phyloP scores from a whole-genome alignment of 2,888 invertebrate species.

The Drosophila aldrichi region DNA sequence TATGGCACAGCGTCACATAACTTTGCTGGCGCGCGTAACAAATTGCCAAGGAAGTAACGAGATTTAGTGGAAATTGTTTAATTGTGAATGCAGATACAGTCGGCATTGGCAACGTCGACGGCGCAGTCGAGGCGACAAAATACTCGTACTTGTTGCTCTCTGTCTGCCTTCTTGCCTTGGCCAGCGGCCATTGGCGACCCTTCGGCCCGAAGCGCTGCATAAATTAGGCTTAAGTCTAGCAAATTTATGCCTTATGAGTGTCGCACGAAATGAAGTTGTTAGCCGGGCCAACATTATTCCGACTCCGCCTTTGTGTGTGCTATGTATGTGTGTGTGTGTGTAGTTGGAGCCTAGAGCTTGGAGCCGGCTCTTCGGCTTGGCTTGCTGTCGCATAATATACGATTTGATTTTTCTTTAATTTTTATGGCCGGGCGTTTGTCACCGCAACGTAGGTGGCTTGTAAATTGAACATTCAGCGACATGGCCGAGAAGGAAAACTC shows the following conservation, averaged over 20 bases:
- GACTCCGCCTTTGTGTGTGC: slow-evolving; percentile 56
- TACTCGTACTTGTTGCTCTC: slow-evolving; percentile 74
- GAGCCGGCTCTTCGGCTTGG: slow-evolving; percentile 12
- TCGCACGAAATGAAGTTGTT: slow-evolving; percentile 85
- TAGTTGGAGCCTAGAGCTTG: slow-evolving; percentile 3
- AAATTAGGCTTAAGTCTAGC: slow-evolving; percentile 84
- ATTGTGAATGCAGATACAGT: slow-evolving; percentile 83
- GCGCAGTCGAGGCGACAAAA: slow-evolving; percentile 59
- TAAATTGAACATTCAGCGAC: slow-evolving; percentile 65
- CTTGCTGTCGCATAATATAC: slow-evolving; percentile 62
- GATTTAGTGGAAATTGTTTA: slow-evolving; percentile 85
- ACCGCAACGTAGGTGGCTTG: slow-evolving; percentile 76
- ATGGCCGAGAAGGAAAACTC: slow-evolving; percentile 60
- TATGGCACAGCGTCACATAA: slow-evolving; percentile 84
- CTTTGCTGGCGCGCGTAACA: slow-evolving; percentile 84
- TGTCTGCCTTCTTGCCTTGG: slow-evolving; percentile 8
- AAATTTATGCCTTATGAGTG: slow-evolving; percentile 84
- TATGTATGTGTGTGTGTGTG: background rate
- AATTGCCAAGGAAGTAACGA: slow-evolving; percentile 84
- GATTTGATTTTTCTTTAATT: slow-evolving; percentile 80
- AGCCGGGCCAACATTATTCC: slow-evolving; percentile 84
- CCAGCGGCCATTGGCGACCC: slow-evolving; percentile 57
- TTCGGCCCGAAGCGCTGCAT: slow-evolving; percentile 74
- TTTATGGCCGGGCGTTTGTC: slow-evolving; percentile 74
- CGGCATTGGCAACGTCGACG: slow-evolving; percentile 36